Percentiles rank a stretch among this genome's conserved stretches.
These are phyloP conservation scores for Enteromius afrohamiltoni DNA, from an alignment of 2,797 vertebrate genomes.

Conservation along the genomic window DNA sequence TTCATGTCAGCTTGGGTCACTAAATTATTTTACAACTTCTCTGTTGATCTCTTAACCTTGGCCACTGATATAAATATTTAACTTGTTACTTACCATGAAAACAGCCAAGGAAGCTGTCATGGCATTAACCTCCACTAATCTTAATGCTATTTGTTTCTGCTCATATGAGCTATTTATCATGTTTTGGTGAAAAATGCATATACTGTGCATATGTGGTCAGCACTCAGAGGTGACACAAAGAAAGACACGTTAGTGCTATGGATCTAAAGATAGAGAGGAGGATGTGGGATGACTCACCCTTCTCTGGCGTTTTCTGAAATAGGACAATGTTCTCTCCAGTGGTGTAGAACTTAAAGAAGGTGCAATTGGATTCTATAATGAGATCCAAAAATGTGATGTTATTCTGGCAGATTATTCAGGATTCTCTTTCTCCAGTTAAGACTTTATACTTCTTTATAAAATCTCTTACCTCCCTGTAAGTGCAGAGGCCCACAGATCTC, in stretches of 20 bases:
- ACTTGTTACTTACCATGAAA: not conserved
- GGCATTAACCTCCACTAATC: not conserved
- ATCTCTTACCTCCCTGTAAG: constrained; percentile 75
- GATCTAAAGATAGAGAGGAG: constrained; percentile 30
- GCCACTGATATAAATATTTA: not conserved
- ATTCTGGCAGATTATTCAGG: not conserved
- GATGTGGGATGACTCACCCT: constrained; percentile 76
- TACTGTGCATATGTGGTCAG: not conserved
- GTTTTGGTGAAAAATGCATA: not conserved
- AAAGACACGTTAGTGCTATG: constrained; percentile 49
- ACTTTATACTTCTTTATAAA: not conserved
- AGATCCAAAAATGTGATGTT: constrained; percentile 29
- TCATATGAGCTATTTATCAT: not conserved
- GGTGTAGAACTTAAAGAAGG: constrained; percentile 91
- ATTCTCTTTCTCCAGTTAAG: not conserved
- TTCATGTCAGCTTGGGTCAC: too few species aligned
- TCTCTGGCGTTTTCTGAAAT: constrained; percentile 86
- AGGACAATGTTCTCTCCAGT: constrained; percentile 83
- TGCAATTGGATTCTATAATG: constrained; percentile 85
- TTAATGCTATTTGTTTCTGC: not conserved
- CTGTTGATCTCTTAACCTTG: too few species aligned
- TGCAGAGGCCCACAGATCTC: constrained; percentile 76
- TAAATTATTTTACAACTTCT: too few species aligned
- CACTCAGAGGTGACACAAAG: constrained; percentile 20
- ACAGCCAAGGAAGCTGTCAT: not conserved